Base-by-base conservation (phyloP, 2,113 vertebrate genomes). In the Tyto alba region DNA sequence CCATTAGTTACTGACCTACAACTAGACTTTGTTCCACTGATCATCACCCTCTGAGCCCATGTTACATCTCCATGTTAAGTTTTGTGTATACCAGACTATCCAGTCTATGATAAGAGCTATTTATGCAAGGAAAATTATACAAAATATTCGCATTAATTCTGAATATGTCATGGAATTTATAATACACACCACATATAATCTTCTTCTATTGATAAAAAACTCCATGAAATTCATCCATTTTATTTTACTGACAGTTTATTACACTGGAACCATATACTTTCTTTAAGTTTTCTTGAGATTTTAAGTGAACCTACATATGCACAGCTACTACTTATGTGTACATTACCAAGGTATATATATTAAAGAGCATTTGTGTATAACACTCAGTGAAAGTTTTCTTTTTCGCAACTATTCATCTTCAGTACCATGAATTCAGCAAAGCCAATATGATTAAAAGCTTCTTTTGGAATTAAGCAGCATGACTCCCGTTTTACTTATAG, bases 381-480 rank as follows among this genome's bases (percentile, higher is more conserved):
- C 32, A 57, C 57, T 89, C 78, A 86, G 5, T 29, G 36, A 66
- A 67, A 75, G 16, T 12, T 25, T 38, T 85, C n/a, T n/a, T 92
- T 89, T 84, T n/a, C 17, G 38, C 45, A 82, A 16, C 4, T 43
- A 32, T 50, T 87, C 13, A 20, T 72, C 72, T 66, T 52, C 34
- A 14, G 2, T 77, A 71, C 10, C 15, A 10, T 57, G 16, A 12
- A 78, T 34, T 25, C n/a, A 89, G 29, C 3, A 87, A 88, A 88
- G 13, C 20, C 10, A 52, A 66, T 36, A 75, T 0, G 0, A 72
- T 85, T 93, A 72, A 85, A 68, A 41, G 3, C 1, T 38, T 38
- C 13, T 71, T 75, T 50, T 26, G 30, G 4, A 56, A 71, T 89
- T 78, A 77, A 88, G 34, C 34, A 40, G 38, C 4, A 22, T 0